Evolutionary conservation across 2,888 invertebrate species (phyloP), one percentile per base, ranked within the genome.

Genomic region (Argynnis bischoffii): DNA sequence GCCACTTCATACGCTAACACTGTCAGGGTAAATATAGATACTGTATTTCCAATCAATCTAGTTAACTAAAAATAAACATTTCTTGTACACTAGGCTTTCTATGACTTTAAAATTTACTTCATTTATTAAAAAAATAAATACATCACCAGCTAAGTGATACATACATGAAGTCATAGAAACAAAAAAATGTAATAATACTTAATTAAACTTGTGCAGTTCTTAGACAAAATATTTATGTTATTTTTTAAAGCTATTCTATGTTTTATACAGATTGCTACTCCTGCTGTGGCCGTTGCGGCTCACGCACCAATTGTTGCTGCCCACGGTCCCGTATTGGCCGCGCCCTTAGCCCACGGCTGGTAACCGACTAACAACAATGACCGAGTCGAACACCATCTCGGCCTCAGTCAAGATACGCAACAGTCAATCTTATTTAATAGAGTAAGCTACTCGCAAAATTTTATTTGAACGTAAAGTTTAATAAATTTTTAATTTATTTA

Each of bases 1-100:
- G 95, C 95, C 74, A 94, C 94, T 75, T 95, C 94, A 74, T 95
- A 95, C 82, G 93, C 95, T 76, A 95, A 94, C 89, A 93, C 94
- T 74, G 93, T 94, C 88, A 94, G 94, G 87, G 94, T 95, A 81
- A 80, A 87, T 61, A 61, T 51, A 66, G 11, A 66, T 55, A 48
- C 55, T 41, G 8, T 15, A 50, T 18, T 35, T 31, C 1, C 1
- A 21, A 35, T 16, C 1, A 5, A 41, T 41, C 35, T 41, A 41
- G 8, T 11, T 26, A 26, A 26, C 26, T 4, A 26, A 26, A 26
- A 26, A 26, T 4, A 26, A 5, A 26, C 26, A 26, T 26, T 41
- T 35, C 35, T 35, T 8, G 1, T 35, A 35, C 35, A 35, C 31
- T 35, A 35, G 35, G 35, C 11, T 11, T 41, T 41, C 35, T 41